Evolutionary conservation across 2,797 vertebrate species (phyloP).

Genomic region (Malurus leucopterus): DNA sequence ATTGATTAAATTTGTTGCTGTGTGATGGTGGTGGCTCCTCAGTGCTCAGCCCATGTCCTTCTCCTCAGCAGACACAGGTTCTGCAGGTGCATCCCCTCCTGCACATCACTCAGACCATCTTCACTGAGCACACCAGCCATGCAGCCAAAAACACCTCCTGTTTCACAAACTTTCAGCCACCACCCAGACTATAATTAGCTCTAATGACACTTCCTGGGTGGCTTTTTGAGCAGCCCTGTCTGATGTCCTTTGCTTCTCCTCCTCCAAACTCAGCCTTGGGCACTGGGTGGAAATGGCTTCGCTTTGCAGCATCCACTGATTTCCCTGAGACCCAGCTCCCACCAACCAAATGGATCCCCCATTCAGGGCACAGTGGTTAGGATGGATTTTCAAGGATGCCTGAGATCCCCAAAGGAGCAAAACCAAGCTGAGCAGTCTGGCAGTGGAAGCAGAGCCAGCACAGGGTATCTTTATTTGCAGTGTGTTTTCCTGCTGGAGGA

Average conservation of each 20-base stretch:
- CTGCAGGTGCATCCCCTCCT: conserved; percentile 20
- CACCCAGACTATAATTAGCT: neutral
- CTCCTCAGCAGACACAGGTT: neutral
- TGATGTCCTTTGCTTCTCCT: neutral
- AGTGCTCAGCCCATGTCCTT: neutral
- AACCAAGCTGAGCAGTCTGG: neutral
- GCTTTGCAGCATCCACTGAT: neutral
- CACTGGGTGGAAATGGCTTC: neutral
- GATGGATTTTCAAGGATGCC: neutral
- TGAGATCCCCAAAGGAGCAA: neutral
- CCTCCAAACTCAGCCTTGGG: neutral
- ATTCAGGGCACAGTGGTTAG: neutral
- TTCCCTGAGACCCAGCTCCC: neutral
- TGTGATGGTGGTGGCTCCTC: neutral
- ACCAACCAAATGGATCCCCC: neutral
- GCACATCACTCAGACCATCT: neutral
- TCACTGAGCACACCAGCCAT: neutral
- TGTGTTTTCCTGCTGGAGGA: conserved; percentile 22
- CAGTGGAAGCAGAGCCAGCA: neutral
- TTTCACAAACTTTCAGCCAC: neutral
- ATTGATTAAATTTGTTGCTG: neutral
- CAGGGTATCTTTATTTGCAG: conserved; percentile 37
- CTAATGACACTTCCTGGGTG: neutral
- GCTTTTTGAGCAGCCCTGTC: neutral
- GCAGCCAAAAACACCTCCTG: conserved; percentile 3